Evolutionary conservation across 2,888 invertebrate genomes (phyloP), one percentile per base, ranked within the genome.

Genomic region (Muscina levida): DNA sequence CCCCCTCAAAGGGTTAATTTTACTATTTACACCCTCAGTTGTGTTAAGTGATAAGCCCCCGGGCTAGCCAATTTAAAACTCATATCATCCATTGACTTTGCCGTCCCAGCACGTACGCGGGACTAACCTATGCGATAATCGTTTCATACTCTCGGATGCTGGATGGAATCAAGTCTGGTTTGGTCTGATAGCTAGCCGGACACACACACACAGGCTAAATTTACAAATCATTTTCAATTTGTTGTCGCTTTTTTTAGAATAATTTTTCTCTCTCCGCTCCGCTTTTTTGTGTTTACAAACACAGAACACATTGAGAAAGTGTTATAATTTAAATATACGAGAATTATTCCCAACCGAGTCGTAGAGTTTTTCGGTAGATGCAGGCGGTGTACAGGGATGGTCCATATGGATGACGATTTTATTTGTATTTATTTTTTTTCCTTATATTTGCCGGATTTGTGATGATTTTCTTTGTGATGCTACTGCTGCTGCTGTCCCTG

Each of bases 11-110:
- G n/a, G n/a, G n/a, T n/a, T 31, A 31, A 5, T 31, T 31, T 31
- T 31, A 31, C 31, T 31, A 62, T 75, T 72, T 68, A 48, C 79
- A 79, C 79, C 79, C 75, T 57, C 74, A 67, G 37, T 59, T 48
- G 42, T 75, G 67, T 53, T 3, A 68, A 68, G 62, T 72, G 79
- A 79, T 79, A 79, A 79, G 72, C 53, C 13, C 39, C 31, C 8
- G 37, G 10, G 59, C 39, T 22, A 42, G 53, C n/a, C 56, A 68
- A 79, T 79, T 75, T 67, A 70, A 70, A 79, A 71, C 72, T 72
- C 79, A 56, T 79, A 79, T 79, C 79, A 68, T 59, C 68, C 48
- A 22, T 8, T 1, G 51, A 62, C 10, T 22, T 19, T n/a, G n/a
- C n/a, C 31, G 19, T 59, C 22, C 42, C 42, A 19, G 11, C 26